Evolutionary conservation across 1,140 invertebrate species (phyloP), one percentile per base, ranked within the genome.

Genomic region (Musca domestica): DNA sequence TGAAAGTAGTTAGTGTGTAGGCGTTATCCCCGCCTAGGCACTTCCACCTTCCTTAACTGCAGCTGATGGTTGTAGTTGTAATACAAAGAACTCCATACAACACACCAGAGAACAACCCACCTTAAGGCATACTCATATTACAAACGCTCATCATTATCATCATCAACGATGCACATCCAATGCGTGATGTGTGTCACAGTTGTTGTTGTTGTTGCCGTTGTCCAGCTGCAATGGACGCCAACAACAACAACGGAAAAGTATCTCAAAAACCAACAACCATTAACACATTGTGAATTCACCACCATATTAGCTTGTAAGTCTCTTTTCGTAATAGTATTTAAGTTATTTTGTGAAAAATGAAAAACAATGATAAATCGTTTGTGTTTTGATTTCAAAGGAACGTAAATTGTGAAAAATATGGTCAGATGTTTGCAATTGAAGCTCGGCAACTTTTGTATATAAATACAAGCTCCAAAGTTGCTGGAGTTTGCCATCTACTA

Each of bases 1-100:
- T 63, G 74, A 67, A 41, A 54, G 58, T 49, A 64, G 56, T 61
- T 61, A 61, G 56, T 61, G 30, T 61, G 56, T 61, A 6, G 34
- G 34, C 34, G 34, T 41, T 30, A 30, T 30, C 27, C 3, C 27
- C 9, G 27, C 27, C 34, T 41, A 12, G 34, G 34, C 34, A 12
- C 34, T 7, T 10, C 34, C 12, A 5, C 34, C 34, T 41, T 41
- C 34, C 34, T 2, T 10, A 10, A 41, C 34, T 12, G 34, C 34
- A 41, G 34, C 34, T 41, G 34, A 41, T 41, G 34, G 34, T 41
- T 41, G 34, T 41, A 41, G 34, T 41, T 41, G 34, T 10, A 41
- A 41, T 30, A 41, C 34, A 41, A 41, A 41, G 34, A 41, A 41
- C 34, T 41, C 34, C 34, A 41, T 41, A 41, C 34, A 41, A 30